A percentile compares a stretch with the other conserved stretches of the same genome.
phyloP scores from a whole-genome alignment of 2,888 invertebrate species.

The Zonitis immaculata region DNA sequence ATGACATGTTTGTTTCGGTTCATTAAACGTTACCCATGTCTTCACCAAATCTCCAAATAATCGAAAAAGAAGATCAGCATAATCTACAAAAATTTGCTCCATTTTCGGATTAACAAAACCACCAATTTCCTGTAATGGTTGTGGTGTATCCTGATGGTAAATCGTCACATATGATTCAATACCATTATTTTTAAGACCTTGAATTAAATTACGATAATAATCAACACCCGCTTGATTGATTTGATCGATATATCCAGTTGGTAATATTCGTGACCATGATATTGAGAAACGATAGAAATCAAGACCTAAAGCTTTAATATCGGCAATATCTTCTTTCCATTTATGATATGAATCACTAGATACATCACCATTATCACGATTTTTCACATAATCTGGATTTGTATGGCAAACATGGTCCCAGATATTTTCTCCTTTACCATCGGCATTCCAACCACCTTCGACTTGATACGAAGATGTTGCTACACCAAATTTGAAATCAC shows the following conservation, averaged over 20 bases:
- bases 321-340: slow-evolving; percentile 59
- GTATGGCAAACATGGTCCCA: slow-evolving; percentile 24
- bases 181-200: slow-evolving; percentile 52
- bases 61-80: slow-evolving; percentile 48
- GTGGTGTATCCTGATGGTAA: slow-evolving; percentile 56
- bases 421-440: slow-evolving; percentile 32
- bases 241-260: slow-evolving; percentile 60
- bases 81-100: slow-evolving; percentile 54
- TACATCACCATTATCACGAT: slow-evolving; percentile 54
- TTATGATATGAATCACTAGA: slow-evolving; percentile 66
- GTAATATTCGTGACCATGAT: slow-evolving; percentile 70
- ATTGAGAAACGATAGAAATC: slow-evolving; percentile 66
- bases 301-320: slow-evolving; percentile 59
- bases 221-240: slow-evolving; percentile 51
- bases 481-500: slow-evolving; percentile 27
- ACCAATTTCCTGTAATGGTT: slow-evolving; percentile 45
- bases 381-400: slow-evolving; percentile 6
- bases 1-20: slow-evolving; percentile 43
- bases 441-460: slow-evolving; percentile 35
- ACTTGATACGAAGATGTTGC: slow-evolving; percentile 39
- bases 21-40: slow-evolving; percentile 53
- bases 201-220: slow-evolving; percentile 71
- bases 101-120: slow-evolving; percentile 53
- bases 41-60: slow-evolving; percentile 37
- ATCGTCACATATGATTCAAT: slow-evolving; percentile 54